Evolutionary conservation across 1,140 invertebrate genomes (phyloP).

Genomic region (Drosophila prosaltans): DNA sequence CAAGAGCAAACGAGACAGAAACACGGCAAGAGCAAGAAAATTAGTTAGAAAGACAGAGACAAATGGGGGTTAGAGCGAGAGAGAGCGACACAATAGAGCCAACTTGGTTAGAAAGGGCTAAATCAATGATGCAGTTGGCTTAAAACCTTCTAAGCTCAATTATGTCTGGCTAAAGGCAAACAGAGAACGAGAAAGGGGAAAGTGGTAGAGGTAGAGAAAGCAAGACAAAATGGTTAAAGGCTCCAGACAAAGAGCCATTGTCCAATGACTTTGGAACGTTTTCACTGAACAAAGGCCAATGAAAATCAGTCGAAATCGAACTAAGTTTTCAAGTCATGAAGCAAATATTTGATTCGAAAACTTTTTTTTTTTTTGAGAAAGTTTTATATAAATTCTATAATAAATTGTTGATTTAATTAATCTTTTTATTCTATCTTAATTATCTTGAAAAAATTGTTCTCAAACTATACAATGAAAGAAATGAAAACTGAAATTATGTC

Average conservation of each 20-base stretch:
- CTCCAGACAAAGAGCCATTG: constrained; percentile 35
- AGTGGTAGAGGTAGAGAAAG: not conserved
- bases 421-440: too few relatives aligned
- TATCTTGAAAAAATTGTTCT: too few relatives aligned
- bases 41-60: not conserved
- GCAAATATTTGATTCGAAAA: not conserved
- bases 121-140: constrained; percentile 77
- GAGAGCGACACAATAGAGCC: not conserved
- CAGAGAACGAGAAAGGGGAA: not conserved
- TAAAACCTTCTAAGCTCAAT: constrained; percentile 76
- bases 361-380: too few relatives aligned
- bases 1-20: not conserved
- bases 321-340: constrained; percentile 17
- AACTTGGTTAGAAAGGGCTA: constrained; percentile 32
- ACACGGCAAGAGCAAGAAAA: constrained; percentile 26
- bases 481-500: too few relatives aligned
- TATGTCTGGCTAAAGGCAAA: constrained; percentile 47
- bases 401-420: too few relatives aligned
- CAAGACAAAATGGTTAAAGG: constrained; percentile 14
- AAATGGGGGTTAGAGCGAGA: not conserved
- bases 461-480: too few relatives aligned
- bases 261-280: constrained; percentile 39
- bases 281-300: not conserved
- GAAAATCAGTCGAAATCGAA: constrained; percentile 27
- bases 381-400: too few relatives aligned